Percentiles rank a stretch among this genome's conserved stretches.
These are phyloP conservation scores for Exaiptasia diaphana DNA, from an alignment of 64 coral and sea anemone species.

Conservation along the genomic window DNA sequence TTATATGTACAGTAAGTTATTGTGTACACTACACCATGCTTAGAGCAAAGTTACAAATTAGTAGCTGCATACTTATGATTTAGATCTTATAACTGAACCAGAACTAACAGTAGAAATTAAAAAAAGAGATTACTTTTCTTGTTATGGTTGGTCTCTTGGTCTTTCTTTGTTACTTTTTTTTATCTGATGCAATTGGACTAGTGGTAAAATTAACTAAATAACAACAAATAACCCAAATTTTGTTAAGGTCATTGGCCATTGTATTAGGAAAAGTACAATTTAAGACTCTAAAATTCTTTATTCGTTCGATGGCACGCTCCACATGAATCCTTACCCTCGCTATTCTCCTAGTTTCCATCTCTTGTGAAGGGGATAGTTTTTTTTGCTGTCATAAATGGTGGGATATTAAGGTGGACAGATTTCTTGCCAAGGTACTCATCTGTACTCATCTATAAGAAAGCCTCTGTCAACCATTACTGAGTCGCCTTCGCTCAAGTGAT, in stretches of 20 bases:
- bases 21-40: too few relatives aligned
- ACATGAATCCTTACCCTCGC: slow-evolving; percentile 30
- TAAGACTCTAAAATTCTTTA: slow-evolving; percentile 34
- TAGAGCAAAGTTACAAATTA: too few relatives aligned
- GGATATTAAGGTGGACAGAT: slow-evolving; percentile 14
- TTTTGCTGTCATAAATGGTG: slow-evolving; percentile 23
- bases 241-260: background rate
- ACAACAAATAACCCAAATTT: background rate
- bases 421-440: background rate
- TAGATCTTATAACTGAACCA: too few relatives aligned
- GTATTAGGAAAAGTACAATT: background rate
- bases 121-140: too few relatives aligned
- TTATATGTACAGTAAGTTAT: too few relatives aligned
- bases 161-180: too few relatives aligned
- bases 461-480: slow-evolving; percentile 35
- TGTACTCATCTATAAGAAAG: slow-evolving; percentile 2
- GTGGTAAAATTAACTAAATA: background rate
- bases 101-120: too few relatives aligned
- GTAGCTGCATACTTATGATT: too few relatives aligned
- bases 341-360: slow-evolving; percentile 32
- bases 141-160: too few relatives aligned
- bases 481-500: slow-evolving; percentile 23
- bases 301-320: slow-evolving; percentile 17
- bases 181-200: background rate
- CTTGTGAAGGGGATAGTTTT: slow-evolving; percentile 9